Evolutionary conservation across 1,140 invertebrate species (phyloP), one percentile per base, ranked within the genome.

Genomic region (Drosophila varians): DNA sequence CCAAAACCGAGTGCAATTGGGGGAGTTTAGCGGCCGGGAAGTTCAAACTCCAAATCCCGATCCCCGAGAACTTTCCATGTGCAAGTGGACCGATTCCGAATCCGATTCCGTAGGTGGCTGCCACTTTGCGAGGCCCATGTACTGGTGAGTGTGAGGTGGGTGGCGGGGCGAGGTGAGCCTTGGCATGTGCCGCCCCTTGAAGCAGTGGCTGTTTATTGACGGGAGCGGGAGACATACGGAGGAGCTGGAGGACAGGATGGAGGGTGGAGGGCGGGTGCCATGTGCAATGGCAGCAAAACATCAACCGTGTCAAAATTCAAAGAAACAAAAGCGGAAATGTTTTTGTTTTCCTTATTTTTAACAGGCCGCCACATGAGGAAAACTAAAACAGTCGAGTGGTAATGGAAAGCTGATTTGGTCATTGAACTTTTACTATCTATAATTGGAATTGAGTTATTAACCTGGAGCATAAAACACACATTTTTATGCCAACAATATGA

Each of bases 301-400:
- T 64, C 72, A 55, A 69, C 60, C 80, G 66, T 84, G 80, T 84
- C 68, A 76, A 86, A 80, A 84, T 84, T 84, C 80, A 86, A 80
- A 84, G 80, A 86, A 84, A 86, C 80, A 86, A 84, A 84, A 84
- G 80, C 80, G 80, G 80, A 84, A 86, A 84, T 86, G 80, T 87
- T 84, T 58, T 86, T 79, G 80, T 68, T 84, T 86, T 80, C 72
- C 62, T 80, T 73, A 86, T 86, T 84, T 84, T 84, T 79, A 86
- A 75, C 80, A 57, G 72, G n/a, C 77, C 26, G 64, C 47, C 69
- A 52, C 60, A 76, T 56, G 53, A 40, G 38, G 71, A 72, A 71
- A 84, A 76, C 75, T 73, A 79, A 84, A 84, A 69, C 66, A 73
- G 54, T 26, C 34, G 19, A 46, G 52, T 62, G 53, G 54, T 62